Base-by-base conservation (phyloP, 2,888 invertebrate species). In the Eristalinus aeneus region DNA sequence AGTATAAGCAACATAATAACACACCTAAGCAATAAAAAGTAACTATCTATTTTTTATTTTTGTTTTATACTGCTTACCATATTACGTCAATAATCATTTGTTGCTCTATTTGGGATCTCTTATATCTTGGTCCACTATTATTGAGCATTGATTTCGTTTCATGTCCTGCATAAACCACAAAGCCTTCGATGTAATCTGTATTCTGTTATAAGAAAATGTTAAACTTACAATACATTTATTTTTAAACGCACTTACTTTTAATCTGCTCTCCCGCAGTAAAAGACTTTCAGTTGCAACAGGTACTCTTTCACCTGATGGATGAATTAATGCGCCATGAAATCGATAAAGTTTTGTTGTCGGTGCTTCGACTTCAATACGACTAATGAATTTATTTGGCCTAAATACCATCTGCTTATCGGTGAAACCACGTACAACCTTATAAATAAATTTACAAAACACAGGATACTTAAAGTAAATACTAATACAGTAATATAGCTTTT, bases 61-160 rank as follows among this genome's bases (percentile, higher is more conserved):
- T 16, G 5, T n/a, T n/a, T n/a, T n/a, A 39, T 0, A 2, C 1
- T n/a, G n/a, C 96, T 93, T 98, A 99, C 98, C 98, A 98, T 90
- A 98, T 95, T 81, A 99, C 97, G 93, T 98, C 98, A 89, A 96
- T 95, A 93, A 99, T 99, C 96, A 99, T 98, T 92, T 96, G 96
- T 88, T 96, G 95, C 93, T 99, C 99, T 89, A 99, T 94, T 88
- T 96, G 96, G 73, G 98, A 98, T 89, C 98, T 95, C 93, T 98
- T 99, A 93, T 97, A 97, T 88, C 98, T 95, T 80, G 98, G 98
- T 58, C 98, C 98, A 88, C 98, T 97, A 93, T 98, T 99, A 93
- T 99, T 99, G 87, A 99, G 94, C 97, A 99, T 97, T 20, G 98
- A 97, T 93, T 99, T 99, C 16, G 98, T 98, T 94, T 99, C 99